phyloP scores from a whole-genome alignment of 2,113 vertebrate genomes.

The Theristicus caerulescens region DNA sequence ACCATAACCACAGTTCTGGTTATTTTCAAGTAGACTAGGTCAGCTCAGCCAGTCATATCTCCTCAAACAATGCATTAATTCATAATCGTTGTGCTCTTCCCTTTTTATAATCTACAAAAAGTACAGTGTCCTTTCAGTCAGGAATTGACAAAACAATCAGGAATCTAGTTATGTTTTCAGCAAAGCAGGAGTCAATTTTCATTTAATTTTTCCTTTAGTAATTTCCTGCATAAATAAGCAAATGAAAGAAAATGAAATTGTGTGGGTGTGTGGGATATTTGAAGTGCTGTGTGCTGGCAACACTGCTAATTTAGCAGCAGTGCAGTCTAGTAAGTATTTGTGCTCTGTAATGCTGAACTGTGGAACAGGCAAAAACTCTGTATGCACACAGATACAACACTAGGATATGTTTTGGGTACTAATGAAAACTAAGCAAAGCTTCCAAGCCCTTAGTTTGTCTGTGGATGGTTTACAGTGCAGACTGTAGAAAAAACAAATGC shows the following conservation, averaged over 20 bases:
- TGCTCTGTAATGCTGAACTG: not conserved
- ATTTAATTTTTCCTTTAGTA: not conserved
- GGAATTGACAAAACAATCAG: not conserved
- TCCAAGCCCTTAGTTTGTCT: not conserved
- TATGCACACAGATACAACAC: not conserved
- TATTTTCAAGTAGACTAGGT: not conserved
- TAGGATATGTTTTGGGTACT: not conserved
- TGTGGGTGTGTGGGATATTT: not conserved
- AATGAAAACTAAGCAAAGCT: not conserved
- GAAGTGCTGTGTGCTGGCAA: not conserved
- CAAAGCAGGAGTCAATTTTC: not conserved
- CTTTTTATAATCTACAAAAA: not conserved
- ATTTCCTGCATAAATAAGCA: slow-evolving; percentile 22
- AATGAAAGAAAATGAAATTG: slow-evolving; percentile 35
- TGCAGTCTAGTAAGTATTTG: not conserved
- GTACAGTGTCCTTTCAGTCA: not conserved
- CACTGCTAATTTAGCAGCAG: not conserved
- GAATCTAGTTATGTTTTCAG: not conserved
- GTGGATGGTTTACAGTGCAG: not conserved
- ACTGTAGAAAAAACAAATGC: not conserved
- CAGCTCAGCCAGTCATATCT: not conserved
- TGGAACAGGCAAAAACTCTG: not conserved
- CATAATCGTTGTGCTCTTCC: not conserved
- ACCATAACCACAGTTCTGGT: not conserved
- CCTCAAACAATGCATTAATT: not conserved